Base-by-base conservation (phyloP, 1,140 invertebrate genomes). In the Harpegnathos saltator region DNA sequence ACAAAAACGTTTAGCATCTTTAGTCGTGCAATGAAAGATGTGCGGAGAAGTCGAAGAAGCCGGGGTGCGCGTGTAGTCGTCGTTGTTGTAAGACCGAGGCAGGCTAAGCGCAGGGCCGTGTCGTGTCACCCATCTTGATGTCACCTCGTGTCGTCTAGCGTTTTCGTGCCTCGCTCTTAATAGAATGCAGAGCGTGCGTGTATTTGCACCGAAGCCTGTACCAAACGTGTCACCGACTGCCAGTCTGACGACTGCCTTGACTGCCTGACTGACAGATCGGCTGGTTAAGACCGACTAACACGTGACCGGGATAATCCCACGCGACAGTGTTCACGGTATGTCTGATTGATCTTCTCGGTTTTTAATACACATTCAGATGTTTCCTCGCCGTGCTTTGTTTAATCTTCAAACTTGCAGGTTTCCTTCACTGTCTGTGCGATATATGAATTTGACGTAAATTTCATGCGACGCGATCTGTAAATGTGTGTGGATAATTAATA, bases 41-140 rank as follows among this genome's bases (percentile, higher is more conserved):
- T 24, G n/a, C 29, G 29, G 29, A 33, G 29, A 33, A 33, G 44
- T 19, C 59, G 62, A 80, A 59, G 69, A 83, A 82, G 85, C 61
- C 71, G 56, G 66, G 74, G 72, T 86, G 74, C 82, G 86, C 82
- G 85, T 85, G 73, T 84, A 87, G 86, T 52, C 82, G 86, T 80
- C 86, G 85, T 24, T 77, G 81, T 56, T 68, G 85, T 73, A 83
- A 87, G 85, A 83, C 65, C 71, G 65, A 63, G 48, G 71, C 77
- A 52, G 68, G 82, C 85, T 93, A 92, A 93, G 90, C 91, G 89
- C 92, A 91, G 90, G 91, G 84, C 89, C 91, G 86, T 93, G 93
- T 93, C 89, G 88, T 90, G 93, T 93, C 92, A 92, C 86, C 89
- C 90, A 89, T 91, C 90, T 82, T 89, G 92, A 87, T 92, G 91